These are phyloP conservation scores for Grantiella picta DNA, from an alignment of 2,113 vertebrate genomes.

Conservation along the genomic window DNA sequence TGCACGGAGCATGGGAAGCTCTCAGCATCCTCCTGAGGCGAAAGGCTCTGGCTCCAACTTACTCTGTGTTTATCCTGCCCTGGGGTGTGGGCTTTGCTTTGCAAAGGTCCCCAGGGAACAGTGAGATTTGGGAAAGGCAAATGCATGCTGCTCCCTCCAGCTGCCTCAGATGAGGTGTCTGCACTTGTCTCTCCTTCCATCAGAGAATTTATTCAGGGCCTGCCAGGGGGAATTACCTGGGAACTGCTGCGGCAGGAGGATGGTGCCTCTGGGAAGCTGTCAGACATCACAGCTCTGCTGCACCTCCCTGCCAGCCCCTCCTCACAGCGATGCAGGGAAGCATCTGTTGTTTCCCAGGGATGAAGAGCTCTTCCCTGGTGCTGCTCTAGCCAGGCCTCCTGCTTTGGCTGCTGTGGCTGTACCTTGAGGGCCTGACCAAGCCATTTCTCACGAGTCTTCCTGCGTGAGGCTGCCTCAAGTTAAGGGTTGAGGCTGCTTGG, in stretches of 20 bases:
- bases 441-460: fast-evolving
- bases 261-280: not conserved
- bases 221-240: not conserved
- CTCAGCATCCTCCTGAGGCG: not conserved
- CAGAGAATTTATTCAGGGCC: not conserved
- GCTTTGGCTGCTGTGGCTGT: not conserved
- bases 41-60: not conserved
- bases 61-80: not conserved
- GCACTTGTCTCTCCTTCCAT: not conserved
- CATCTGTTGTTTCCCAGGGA: not conserved
- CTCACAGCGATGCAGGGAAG: not conserved
- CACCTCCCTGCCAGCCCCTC: not conserved
- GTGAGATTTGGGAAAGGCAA: not conserved
- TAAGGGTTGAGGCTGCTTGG: fast-evolving
- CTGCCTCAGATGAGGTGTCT: not conserved
- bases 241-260: not conserved
- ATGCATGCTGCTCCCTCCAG: not conserved
- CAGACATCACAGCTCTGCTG: not conserved
- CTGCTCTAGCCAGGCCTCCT: not conserved
- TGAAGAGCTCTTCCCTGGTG: not conserved
- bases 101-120: not conserved
- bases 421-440: fast-evolving
- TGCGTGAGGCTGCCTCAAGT: not conserved
- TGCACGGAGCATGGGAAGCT: not conserved
- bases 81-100: not conserved